phyloP scores from a whole-genome alignment of 2,888 invertebrate species.

The Pollenia labialis region DNA sequence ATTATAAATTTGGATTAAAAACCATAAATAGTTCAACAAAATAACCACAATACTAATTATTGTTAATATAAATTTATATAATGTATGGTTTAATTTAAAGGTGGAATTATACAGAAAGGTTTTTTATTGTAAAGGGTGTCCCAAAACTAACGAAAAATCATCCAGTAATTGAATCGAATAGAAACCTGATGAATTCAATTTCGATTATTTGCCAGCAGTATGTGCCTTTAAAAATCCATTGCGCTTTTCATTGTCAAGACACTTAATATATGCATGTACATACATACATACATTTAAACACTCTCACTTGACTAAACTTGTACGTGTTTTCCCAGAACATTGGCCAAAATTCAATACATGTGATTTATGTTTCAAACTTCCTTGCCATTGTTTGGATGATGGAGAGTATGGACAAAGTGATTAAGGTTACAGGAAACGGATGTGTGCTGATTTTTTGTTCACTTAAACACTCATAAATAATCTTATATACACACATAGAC shows the following conservation, averaged over 20 bases:
- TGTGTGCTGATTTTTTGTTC: background rate
- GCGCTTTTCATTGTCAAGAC: background rate
- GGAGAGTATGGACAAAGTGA: background rate
- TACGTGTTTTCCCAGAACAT: background rate
- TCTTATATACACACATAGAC: background rate
- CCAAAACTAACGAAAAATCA: too few relatives aligned
- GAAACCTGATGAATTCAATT: background rate
- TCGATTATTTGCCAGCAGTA: background rate
- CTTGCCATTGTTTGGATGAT: background rate
- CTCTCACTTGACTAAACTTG: background rate
- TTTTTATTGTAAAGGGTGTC: too few relatives aligned
- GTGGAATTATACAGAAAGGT: too few relatives aligned
- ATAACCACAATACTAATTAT: too few relatives aligned
- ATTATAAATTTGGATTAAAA: too few relatives aligned
- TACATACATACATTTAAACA: background rate
- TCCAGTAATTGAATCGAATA: too few relatives aligned
- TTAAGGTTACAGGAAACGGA: slow-evolving; percentile 15
- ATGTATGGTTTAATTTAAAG: too few relatives aligned
- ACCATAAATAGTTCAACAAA: too few relatives aligned
- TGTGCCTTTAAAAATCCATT: background rate
- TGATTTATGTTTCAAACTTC: background rate
- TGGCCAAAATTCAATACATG: background rate
- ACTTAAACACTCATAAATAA: background rate
- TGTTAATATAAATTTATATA: too few relatives aligned
- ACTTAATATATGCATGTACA: background rate